These are phyloP conservation scores for Poeciliopsis occidentalis DNA, from an alignment of 2,113 vertebrate genomes.

Conservation along the genomic window DNA sequence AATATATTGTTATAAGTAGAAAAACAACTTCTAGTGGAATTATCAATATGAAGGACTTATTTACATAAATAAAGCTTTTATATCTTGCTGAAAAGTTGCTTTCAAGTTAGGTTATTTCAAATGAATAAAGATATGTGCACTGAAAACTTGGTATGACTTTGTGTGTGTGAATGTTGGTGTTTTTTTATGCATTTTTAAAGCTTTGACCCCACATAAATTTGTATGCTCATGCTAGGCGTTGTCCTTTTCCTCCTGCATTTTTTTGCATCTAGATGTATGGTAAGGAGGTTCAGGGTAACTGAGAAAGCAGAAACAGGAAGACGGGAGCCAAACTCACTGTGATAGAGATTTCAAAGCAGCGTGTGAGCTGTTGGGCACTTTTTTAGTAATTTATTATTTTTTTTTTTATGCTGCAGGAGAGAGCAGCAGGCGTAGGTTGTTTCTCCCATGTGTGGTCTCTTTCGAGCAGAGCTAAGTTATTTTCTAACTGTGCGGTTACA, in stretches of 20 bases:
- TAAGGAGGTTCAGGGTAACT: constrained; percentile 41
- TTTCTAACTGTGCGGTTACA: constrained; percentile 65
- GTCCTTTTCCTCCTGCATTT: constrained; percentile 33
- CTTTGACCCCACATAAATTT: constrained; percentile 23
- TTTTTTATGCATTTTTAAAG: constrained; percentile 18
- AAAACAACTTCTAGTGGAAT: no score
- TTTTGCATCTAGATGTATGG: constrained; percentile 50
- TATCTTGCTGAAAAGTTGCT: no score
- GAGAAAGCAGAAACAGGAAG: constrained; percentile 37
- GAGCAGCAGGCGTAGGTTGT: constrained; percentile 73
- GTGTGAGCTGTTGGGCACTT: constrained; percentile 56
- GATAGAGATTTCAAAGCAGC: constrained; percentile 63
- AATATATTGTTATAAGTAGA: no score
- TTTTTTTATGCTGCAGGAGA: constrained; percentile 58
- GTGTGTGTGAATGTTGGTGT: constrained; percentile 25
- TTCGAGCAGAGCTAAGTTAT: constrained; percentile 69
- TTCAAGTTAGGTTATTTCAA: no score
- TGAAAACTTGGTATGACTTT: neutral
- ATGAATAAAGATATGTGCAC: no score
- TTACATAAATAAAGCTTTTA: no score
- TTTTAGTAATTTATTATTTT: constrained; percentile 37
- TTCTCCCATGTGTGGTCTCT: constrained; percentile 73
- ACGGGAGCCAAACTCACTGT: constrained; percentile 36
- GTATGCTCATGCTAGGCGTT: constrained; percentile 41
- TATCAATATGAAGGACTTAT: no score